These are phyloP conservation scores for Brachionus koreanus DNA, from an alignment of 1,140 invertebrate species.

Conservation along the genomic window DNA sequence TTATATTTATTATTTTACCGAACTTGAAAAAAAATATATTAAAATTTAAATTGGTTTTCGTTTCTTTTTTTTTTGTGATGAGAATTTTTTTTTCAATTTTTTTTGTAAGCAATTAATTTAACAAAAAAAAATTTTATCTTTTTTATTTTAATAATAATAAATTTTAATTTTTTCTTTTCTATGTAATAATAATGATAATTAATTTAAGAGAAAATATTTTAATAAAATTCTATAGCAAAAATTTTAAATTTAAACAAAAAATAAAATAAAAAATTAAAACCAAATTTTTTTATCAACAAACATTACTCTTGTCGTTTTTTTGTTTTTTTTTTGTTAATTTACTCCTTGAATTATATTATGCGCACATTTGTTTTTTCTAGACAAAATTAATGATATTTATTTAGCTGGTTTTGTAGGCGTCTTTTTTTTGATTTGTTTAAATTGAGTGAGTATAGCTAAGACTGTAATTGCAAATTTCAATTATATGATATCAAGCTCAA, in stretches of 20 bases:
- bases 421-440: no score
- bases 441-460: no score
- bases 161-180: not conserved
- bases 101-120: not conserved
- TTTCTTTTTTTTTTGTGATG: conserved; percentile 19
- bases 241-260: not conserved
- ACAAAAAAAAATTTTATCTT: not conserved
- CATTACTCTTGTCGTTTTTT: no score
- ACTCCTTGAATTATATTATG: no score
- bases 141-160: not conserved
- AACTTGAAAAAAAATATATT: no score
- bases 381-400: no score
- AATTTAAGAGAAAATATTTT: no score
- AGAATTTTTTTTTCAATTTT: conserved; percentile 2
- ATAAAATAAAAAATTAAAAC: not conserved
- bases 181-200: not conserved
- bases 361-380: no score
- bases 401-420: no score
- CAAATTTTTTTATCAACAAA: not conserved
- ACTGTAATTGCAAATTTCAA: no score
- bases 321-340: no score
- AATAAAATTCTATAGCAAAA: not conserved
- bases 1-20: not conserved
- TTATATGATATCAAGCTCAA: no score
- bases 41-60: conserved; percentile 5